Percentiles rank a stretch among this genome's conserved stretches.
These are phyloP conservation scores for Chaetodon trifascialis DNA, from an alignment of 2,113 vertebrate species.

Conservation along the genomic window DNA sequence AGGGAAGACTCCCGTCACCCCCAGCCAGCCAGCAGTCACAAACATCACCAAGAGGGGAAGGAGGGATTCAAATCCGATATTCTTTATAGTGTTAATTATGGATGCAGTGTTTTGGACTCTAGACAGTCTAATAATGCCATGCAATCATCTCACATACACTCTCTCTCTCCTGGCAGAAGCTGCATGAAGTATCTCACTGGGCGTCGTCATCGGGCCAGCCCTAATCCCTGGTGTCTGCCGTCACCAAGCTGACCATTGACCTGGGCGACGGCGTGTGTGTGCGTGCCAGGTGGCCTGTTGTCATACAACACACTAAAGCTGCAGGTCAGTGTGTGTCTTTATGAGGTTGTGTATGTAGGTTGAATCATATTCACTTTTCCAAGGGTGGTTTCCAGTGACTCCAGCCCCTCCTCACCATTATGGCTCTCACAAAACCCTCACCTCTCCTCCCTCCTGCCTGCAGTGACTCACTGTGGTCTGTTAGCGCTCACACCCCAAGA, in stretches of 20 bases:
- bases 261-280: constrained; percentile 46
- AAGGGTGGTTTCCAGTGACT: constrained; percentile 61
- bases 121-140: constrained; percentile 37
- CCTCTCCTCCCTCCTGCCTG: constrained; percentile 44
- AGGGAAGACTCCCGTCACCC: constrained; percentile 66
- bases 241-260: constrained; percentile 65
- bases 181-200: constrained; percentile 46
- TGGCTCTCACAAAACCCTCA: constrained; percentile 35
- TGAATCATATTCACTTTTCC: constrained; percentile 55
- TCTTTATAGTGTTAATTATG: constrained; percentile 30
- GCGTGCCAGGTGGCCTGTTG: constrained; percentile 63
- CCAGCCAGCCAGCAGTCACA: constrained; percentile 50
- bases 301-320: constrained; percentile 50
- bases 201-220: constrained; percentile 47
- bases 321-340: constrained; percentile 28
- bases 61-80: constrained; percentile 21
- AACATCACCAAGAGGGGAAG: constrained; percentile 37
- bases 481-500: constrained; percentile 41
- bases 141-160: constrained; percentile 47
- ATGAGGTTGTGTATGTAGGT: constrained; percentile 1
- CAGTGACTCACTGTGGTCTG: constrained; percentile 62
- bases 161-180: constrained; percentile 52
- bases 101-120: constrained; percentile 38
- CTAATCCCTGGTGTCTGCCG: constrained; percentile 49
- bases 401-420: constrained; percentile 29